These are phyloP conservation scores for Calliopsis andreniformis DNA, from an alignment of 1,140 invertebrate species.

Conservation along the genomic window DNA sequence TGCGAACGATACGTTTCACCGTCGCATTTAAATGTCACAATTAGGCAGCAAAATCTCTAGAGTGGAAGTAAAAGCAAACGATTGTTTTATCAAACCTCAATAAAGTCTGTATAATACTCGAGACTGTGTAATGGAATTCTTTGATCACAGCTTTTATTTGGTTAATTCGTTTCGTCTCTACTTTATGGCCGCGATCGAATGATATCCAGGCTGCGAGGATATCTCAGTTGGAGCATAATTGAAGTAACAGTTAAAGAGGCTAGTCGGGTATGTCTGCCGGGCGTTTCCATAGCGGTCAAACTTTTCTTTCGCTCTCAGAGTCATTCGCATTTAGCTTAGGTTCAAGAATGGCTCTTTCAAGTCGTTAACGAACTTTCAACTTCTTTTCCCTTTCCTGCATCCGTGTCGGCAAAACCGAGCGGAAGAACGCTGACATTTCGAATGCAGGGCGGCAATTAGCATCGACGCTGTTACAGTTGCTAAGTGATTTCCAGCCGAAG, in stretches of 20 bases:
- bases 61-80: not conserved
- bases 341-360: conserved; percentile 35
- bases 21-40: conserved; percentile 13
- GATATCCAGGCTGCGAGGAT: not conserved
- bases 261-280: not conserved
- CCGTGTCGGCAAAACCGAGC: not conserved
- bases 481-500: conserved; percentile 28
- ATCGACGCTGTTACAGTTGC: conserved; percentile 33
- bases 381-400: conserved; percentile 27
- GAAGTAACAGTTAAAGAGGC: not conserved
- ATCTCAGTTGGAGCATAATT: conserved; percentile 7
- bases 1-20: conserved; percentile 18
- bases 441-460: conserved; percentile 41
- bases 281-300: not conserved
- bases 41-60: not conserved
- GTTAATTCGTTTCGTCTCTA: not conserved
- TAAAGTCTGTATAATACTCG: not conserved
- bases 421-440: conserved; percentile 33
- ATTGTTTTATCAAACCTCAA: not conserved
- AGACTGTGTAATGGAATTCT: not conserved
- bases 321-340: conserved; percentile 34
- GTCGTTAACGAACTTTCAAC: conserved; percentile 36
- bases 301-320: not conserved
- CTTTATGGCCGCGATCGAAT: not conserved
- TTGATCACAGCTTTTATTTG: not conserved